Conservation (phyloP, 2,888 invertebrate genomes). For the Gibbula magus region DNA sequence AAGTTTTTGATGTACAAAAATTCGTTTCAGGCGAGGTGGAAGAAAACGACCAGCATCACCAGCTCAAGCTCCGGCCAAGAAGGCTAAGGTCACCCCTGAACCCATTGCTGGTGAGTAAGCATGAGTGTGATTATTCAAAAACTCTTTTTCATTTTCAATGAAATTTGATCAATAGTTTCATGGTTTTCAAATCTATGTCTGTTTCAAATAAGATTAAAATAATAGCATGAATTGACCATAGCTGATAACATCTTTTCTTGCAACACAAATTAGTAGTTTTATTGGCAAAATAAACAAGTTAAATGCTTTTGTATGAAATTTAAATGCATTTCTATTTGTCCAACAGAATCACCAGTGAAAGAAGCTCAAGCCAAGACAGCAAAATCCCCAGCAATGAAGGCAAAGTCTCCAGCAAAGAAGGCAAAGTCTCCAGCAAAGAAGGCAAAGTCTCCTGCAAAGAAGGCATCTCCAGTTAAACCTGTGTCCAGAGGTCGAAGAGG, state of each 20-base stretch:
- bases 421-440: background rate
- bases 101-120: background rate
- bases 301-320: too few species aligned
- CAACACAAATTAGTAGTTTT: too few species aligned
- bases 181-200: too few species aligned
- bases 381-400: background rate
- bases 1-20: too few species aligned
- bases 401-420: constrained; percentile 6
- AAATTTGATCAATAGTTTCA: too few species aligned
- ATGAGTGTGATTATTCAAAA: too few species aligned
- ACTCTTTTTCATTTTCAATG: too few species aligned
- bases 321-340: background rate
- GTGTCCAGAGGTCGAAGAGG: constrained; percentile 11
- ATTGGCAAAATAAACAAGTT: too few species aligned
- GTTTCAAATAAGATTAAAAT: too few species aligned
- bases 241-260: too few species aligned
- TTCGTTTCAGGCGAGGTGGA: background rate
- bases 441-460: constrained; percentile 16
- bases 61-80: background rate
- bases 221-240: too few species aligned
- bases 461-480: constrained; percentile 14
- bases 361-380: constrained; percentile 14
- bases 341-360: constrained; percentile 17
- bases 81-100: background rate
- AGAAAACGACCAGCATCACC: constrained; percentile 19